Percentiles rank a stretch among this genome's conserved stretches.
Conservation (phyloP, 2,113 vertebrate species). For the Myotis yumanensis region DNA sequence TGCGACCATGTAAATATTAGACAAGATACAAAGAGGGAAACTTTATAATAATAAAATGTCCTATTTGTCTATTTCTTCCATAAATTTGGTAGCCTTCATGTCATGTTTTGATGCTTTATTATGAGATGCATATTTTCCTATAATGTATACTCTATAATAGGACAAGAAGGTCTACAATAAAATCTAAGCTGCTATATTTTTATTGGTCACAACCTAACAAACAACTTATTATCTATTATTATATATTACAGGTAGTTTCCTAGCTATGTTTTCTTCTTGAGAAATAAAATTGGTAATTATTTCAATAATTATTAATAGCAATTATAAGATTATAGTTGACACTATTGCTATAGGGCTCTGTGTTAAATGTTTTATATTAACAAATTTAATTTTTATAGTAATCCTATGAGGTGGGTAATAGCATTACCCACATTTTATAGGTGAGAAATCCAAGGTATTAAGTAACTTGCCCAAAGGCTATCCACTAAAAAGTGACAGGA, state of each 20-base stretch:
- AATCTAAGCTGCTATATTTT: background rate
- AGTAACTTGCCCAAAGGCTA: background rate
- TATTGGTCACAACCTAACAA: background rate
- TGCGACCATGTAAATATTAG: background rate
- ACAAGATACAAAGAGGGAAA: background rate
- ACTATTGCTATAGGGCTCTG: background rate
- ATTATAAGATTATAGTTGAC: constrained; percentile 4
- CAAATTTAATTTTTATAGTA: background rate
- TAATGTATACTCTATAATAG: background rate
- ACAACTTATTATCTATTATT: background rate
- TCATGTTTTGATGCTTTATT: background rate
- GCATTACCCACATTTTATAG: background rate
- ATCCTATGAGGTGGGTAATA: background rate
- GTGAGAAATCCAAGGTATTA: background rate
- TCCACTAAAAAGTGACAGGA: background rate
- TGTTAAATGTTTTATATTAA: background rate
- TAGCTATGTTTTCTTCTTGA: background rate
- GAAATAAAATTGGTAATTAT: constrained; percentile 1
- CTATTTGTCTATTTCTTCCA: background rate
- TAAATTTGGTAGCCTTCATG: background rate
- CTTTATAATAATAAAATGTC: background rate
- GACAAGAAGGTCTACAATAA: background rate
- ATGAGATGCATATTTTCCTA: background rate
- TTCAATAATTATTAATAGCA: constrained; percentile 12
- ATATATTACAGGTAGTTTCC: background rate